Conservation (phyloP, 2,888 invertebrate genomes). For the Siphlonurus alternatus region DNA sequence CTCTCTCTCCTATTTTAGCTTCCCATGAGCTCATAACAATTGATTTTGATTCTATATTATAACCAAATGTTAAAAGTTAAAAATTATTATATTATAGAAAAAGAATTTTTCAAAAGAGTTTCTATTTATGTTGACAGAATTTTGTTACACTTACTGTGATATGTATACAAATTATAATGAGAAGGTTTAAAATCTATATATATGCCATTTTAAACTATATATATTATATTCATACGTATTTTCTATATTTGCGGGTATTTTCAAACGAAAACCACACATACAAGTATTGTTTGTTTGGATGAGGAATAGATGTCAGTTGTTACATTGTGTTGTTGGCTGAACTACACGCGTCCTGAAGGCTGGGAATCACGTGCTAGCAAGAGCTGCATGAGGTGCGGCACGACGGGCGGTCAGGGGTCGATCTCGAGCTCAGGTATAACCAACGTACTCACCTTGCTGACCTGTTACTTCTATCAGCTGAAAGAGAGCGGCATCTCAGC, state of each 20-base stretch:
- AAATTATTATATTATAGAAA: no score
- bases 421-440: no score
- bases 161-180: no score
- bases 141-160: no score
- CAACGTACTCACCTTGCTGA: no score
- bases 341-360: neutral
- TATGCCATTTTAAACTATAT: no score
- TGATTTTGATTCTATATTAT: neutral
- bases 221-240: neutral
- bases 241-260: neutral
- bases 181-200: no score
- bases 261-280: neutral
- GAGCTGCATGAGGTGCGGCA: neutral
- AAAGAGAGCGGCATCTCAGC: no score
- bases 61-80: neutral
- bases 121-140: neutral
- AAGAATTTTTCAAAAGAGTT: neutral
- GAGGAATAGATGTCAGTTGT: neutral
- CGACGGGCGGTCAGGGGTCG: neutral
- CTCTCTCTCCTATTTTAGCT: no score
- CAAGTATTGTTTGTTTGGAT: neutral
- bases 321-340: neutral
- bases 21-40: neutral
- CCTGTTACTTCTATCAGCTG: no score
- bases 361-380: neutral